Conservation (phyloP, 2,888 invertebrate genomes). For the Diaperis boleti region DNA sequence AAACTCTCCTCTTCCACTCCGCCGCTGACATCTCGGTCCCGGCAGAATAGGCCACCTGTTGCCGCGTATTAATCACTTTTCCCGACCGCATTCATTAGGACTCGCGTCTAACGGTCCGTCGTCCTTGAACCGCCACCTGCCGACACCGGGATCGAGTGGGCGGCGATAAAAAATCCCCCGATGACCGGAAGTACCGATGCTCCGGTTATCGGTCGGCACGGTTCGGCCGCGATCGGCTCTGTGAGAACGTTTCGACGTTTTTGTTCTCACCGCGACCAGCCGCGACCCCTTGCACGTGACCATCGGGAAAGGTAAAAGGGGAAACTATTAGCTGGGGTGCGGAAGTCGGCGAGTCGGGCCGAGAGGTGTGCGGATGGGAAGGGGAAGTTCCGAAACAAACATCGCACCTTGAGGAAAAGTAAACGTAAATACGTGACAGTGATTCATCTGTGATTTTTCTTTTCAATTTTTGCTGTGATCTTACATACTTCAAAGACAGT, state of each 20-base stretch:
- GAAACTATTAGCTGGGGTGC: conserved; percentile 34
- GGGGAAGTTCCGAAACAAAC: too few relatives aligned
- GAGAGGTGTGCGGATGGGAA: too few relatives aligned
- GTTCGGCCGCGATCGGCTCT: conserved; percentile 50
- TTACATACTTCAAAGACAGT: too few relatives aligned
- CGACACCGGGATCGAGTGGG: background rate
- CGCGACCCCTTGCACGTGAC: conserved; percentile 30
- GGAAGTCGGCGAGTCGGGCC: conserved; percentile 34
- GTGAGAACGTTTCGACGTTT: conserved; percentile 53
- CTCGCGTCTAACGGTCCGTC: conserved; percentile 49
- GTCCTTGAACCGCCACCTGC: conserved; percentile 26
- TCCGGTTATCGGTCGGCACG: conserved; percentile 44
- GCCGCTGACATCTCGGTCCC: conserved; percentile 13
- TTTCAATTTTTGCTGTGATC: too few relatives aligned
- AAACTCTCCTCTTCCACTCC: conserved; percentile 13
- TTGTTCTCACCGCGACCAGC: conserved; percentile 53
- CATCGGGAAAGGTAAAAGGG: conserved; percentile 36
- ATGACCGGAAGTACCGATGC: conserved; percentile 25
- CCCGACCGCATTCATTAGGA: conserved; percentile 46
- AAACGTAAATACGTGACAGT: too few relatives aligned
- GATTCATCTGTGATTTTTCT: too few relatives aligned
- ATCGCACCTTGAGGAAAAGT: too few relatives aligned
- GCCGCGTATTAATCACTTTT: conserved; percentile 23
- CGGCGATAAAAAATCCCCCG: conserved; percentile 8
- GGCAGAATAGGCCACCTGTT: conserved; percentile 32